Evolutionary conservation across 2,797 vertebrate genomes (phyloP).

Genomic region (Hydrophis major): DNA sequence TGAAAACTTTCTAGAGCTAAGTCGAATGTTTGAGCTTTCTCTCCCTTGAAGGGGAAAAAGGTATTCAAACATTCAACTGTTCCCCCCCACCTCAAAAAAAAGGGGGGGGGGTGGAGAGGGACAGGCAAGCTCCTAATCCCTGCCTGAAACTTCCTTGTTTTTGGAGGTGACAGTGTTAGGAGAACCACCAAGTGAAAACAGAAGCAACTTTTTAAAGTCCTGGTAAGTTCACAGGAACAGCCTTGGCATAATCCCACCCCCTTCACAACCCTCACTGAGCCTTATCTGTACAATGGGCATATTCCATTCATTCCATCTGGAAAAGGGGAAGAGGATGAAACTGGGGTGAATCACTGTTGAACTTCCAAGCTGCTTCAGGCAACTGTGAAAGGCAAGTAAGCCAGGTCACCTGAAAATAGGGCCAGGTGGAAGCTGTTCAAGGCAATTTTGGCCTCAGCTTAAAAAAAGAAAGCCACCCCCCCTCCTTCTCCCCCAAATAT

Average conservation of each 20-base stretch:
- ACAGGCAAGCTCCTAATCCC: background rate
- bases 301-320: background rate
- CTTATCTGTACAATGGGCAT: background rate
- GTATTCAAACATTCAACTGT: background rate
- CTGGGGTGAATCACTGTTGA: background rate
- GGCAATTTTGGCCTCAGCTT: background rate
- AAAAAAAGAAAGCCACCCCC: background rate
- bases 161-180: background rate
- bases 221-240: background rate
- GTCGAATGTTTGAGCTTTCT: background rate
- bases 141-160: background rate
- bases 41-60: too few relatives aligned
- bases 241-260: background rate
- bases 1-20: background rate
- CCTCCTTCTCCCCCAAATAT: background rate
- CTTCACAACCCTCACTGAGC: background rate
- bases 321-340: background rate
- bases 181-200: background rate
- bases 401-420: too few relatives aligned
- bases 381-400: background rate
- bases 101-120: accelerated
- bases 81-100: background rate
- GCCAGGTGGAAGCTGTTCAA: background rate
- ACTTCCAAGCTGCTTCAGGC: background rate
- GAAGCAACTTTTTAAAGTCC: background rate